A percentile compares a stretch with the other conserved stretches of the same genome.
These are phyloP conservation scores for Scaptomyza polygonia DNA, from an alignment of 2,888 invertebrate species.

Conservation along the genomic window DNA sequence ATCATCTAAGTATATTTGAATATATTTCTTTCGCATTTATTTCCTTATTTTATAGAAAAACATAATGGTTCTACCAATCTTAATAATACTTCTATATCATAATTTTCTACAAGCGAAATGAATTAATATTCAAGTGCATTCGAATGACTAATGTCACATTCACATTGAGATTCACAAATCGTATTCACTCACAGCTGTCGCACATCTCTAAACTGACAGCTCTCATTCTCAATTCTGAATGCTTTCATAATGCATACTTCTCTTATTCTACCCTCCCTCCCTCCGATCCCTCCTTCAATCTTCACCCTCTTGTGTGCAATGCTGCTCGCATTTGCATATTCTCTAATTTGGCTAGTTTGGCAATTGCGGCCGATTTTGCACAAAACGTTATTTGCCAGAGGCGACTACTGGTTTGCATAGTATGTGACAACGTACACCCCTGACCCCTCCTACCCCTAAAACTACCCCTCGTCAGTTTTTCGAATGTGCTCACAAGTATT, in stretches of 20 bases:
- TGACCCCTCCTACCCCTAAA: neutral
- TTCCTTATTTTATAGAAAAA: no score
- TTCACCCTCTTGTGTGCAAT: slow-evolving; percentile 44
- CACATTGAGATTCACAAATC: slow-evolving; percentile 18
- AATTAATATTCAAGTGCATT: slow-evolving; percentile 4
- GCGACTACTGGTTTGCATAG: slow-evolving; percentile 23
- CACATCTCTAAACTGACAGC: slow-evolving; percentile 39
- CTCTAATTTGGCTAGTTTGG: slow-evolving; percentile 79
- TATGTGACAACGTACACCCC: neutral
- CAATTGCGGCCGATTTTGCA: slow-evolving; percentile 80
- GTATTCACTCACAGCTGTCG: slow-evolving; percentile 24
- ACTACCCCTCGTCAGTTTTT: neutral
- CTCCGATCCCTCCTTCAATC: neutral
- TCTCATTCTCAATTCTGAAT: slow-evolving; percentile 12
- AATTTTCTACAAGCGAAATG: neutral
- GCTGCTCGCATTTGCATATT: slow-evolving; percentile 76
- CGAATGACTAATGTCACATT: slow-evolving; percentile 19
- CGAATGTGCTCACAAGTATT: slow-evolving; percentile 69
- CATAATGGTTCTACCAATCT: no score
- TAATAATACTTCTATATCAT: neutral
- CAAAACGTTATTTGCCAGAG: slow-evolving; percentile 74
- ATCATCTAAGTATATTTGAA: no score
- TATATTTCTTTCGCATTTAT: no score
- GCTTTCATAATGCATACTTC: neutral
- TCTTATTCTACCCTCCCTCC: slow-evolving; percentile 1